Percentiles rank a stretch among this genome's conserved stretches.
These are phyloP conservation scores for Apeira syringaria DNA, from an alignment of 2,888 invertebrate genomes.

Conservation along the genomic window DNA sequence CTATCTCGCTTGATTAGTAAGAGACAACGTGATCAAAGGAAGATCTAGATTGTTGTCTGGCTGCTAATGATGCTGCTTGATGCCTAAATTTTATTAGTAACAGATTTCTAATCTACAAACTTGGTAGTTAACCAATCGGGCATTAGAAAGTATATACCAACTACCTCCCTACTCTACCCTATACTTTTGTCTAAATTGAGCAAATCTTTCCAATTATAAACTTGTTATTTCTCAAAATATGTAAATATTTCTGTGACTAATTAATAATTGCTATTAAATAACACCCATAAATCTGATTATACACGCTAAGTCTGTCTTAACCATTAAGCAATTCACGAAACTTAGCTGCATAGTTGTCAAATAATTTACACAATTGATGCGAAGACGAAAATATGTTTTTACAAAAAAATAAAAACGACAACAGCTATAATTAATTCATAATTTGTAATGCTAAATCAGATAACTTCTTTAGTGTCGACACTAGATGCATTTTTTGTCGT, in stretches of 20 bases:
- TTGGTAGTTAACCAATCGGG: no score
- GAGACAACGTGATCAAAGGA: no score
- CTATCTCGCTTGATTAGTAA: no score
- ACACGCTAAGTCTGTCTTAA: slow-evolving; percentile 11
- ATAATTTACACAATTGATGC: slow-evolving; percentile 27
- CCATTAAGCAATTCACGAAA: slow-evolving; percentile 23
- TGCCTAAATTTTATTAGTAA: no score
- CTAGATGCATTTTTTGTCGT: slow-evolving; percentile 4
- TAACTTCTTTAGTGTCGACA: slow-evolving; percentile 14
- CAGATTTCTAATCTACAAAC: no score
- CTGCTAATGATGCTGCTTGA: no score
- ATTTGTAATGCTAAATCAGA: slow-evolving; percentile 19
- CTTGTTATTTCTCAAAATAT: slow-evolving; percentile 3
- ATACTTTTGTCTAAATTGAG: no score
- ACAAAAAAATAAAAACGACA: slow-evolving; percentile 10
- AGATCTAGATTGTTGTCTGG: no score
- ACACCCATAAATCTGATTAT: slow-evolving; percentile 17
- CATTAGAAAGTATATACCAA: no score
- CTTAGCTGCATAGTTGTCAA: slow-evolving; percentile 14
- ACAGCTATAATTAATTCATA: slow-evolving; percentile 21
- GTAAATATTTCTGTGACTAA: not conserved
- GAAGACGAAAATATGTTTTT: slow-evolving; percentile 20
- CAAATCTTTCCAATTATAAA: no score
- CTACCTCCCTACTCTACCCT: no score
- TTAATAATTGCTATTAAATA: slow-evolving; percentile 11